Evolutionary conservation across 92 coral and sea anemone species (phyloP).

Genomic region (Porites rus): DNA sequence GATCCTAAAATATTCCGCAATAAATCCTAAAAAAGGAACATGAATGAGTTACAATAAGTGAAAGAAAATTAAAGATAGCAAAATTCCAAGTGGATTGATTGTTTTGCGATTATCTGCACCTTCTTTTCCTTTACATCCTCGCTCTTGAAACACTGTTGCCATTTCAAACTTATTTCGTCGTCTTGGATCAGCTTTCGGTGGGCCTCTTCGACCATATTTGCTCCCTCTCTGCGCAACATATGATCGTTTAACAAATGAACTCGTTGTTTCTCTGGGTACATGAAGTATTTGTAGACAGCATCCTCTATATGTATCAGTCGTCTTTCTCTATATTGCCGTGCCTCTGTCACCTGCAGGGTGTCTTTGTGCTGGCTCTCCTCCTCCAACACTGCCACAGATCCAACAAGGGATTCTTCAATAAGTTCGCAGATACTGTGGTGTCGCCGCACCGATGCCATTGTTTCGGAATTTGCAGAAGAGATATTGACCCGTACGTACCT

Average conservation of each 20-base stretch:
- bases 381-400: background rate
- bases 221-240: background rate
- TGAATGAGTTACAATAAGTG: too few species aligned
- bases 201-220: constrained; percentile 15
- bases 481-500: background rate
- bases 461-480: background rate
- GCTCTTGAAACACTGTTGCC: background rate
- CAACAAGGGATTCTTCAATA: constrained; percentile 14
- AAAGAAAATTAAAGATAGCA: background rate
- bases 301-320: constrained; percentile 33
- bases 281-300: constrained; percentile 11
- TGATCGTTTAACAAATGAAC: constrained; percentile 17
- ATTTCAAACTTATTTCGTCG: constrained; percentile 7
- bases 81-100: background rate
- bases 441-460: background rate
- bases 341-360: constrained; percentile 41
- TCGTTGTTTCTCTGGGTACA: constrained; percentile 11
- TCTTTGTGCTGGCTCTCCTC: constrained; percentile 23
- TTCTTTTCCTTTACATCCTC: background rate
- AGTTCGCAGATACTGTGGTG: constrained; percentile 18
- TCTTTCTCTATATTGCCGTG: background rate
- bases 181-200: background rate
- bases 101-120: background rate
- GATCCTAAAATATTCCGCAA: too few species aligned
- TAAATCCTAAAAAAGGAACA: too few species aligned